These are phyloP conservation scores for Zelleria hepariella DNA, from an alignment of 2,888 invertebrate genomes.

Conservation along the genomic window DNA sequence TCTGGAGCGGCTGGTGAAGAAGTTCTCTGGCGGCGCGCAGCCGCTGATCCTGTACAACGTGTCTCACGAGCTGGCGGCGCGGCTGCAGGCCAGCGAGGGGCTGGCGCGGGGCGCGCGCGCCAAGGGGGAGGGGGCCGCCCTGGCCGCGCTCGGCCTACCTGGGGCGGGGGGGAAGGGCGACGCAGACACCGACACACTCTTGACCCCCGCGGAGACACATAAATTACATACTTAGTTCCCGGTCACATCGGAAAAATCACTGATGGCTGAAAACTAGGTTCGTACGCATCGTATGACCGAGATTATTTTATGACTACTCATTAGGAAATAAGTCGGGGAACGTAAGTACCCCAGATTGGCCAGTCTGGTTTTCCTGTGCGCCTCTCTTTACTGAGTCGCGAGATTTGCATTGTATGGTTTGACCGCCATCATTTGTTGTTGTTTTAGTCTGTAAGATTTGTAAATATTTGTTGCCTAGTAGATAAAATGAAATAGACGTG, in stretches of 20 bases:
- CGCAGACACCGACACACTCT: neutral
- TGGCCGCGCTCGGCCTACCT: constrained; percentile 19
- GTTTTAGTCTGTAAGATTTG: no score
- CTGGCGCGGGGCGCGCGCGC: constrained; percentile 16
- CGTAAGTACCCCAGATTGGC: no score
- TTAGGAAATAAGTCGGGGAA: no score
- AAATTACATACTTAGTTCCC: neutral
- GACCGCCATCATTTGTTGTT: no score
- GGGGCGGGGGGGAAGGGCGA: neutral
- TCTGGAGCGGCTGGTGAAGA: constrained; percentile 68
- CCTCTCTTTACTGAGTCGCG: no score
- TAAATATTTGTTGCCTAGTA: no score
- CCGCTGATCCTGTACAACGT: constrained; percentile 64
- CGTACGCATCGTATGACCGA: no score
- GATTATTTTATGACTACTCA: no score
- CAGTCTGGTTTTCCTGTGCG: no score
- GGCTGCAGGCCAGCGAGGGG: constrained; percentile 24
- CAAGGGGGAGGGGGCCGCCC: constrained; percentile 1
- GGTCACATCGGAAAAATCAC: neutral
- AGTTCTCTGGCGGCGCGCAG: constrained; percentile 62
- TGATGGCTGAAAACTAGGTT: no score
- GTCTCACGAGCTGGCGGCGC: constrained; percentile 22
- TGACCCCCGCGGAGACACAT: constrained; percentile 17
- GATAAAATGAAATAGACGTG: no score
- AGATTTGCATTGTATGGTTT: no score